phyloP scores from a whole-genome alignment of 2,113 vertebrate species.

The Xiphias gladius region DNA sequence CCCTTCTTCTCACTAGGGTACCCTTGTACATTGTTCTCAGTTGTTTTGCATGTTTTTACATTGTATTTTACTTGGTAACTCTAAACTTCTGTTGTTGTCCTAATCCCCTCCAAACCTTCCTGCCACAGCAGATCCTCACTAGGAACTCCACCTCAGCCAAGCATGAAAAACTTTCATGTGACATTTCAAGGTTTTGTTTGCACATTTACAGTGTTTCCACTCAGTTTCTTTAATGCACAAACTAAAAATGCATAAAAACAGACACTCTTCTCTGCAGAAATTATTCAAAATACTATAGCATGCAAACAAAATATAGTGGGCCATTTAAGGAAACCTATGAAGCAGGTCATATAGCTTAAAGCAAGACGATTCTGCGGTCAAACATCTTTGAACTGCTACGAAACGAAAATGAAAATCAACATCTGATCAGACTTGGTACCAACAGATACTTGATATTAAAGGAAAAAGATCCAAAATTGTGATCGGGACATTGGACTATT shows the following conservation, averaged over 20 bases:
- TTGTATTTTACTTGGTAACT: not conserved
- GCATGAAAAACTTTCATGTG: not conserved
- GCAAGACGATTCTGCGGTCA: not conserved
- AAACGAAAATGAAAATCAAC: not conserved
- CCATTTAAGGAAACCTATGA: not conserved
- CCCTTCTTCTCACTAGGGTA: not conserved
- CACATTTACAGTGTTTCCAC: not conserved
- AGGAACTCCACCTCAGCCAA: not conserved
- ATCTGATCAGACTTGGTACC: not conserved
- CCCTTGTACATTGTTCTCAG: not conserved
- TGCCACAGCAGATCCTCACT: too few species aligned
- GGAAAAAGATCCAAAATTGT: not conserved
- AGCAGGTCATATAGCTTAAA: not conserved
- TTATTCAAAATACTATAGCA: not conserved
- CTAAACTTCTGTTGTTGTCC: not conserved
- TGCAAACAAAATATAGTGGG: not conserved
- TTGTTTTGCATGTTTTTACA: not conserved
- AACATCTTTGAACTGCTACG: not conserved
- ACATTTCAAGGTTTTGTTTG: not conserved
- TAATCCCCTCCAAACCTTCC: too few species aligned
- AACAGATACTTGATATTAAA: slow-evolving; percentile 2
- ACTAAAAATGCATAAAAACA: not conserved
- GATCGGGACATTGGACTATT: not conserved
- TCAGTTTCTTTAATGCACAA: not conserved
- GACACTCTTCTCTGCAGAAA: not conserved